These are phyloP conservation scores for Butorides virescens DNA, from an alignment of 2,113 vertebrate genomes.

Conservation along the genomic window DNA sequence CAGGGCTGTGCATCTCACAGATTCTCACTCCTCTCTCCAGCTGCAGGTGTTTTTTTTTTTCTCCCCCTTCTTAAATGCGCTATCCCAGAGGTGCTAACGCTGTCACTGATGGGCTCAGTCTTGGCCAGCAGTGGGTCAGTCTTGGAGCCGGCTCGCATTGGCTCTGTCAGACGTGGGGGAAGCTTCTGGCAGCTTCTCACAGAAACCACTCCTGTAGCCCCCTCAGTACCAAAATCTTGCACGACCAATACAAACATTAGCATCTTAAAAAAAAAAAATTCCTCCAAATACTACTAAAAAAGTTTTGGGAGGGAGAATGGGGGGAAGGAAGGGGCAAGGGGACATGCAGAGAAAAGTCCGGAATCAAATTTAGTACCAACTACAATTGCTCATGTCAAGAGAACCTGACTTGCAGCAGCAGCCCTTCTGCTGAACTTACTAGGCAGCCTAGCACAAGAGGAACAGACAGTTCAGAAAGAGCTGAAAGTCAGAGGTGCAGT, in stretches of 20 bases:
- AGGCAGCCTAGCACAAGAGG: not conserved
- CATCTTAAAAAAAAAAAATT: not conserved
- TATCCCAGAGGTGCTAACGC: no score
- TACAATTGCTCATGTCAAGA: not conserved
- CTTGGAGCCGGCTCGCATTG: no score
- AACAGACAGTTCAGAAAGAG: not conserved
- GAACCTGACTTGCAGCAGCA: not conserved
- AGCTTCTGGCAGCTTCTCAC: no score
- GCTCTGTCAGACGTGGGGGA: no score
- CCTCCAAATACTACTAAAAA: not conserved
- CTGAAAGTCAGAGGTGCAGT: not conserved
- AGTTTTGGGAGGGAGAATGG: fast-evolving
- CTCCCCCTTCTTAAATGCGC: no score
- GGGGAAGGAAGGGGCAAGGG: not conserved
- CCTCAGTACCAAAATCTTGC: no score
- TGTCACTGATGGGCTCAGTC: no score
- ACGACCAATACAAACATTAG: not conserved
- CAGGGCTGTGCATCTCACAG: no score
- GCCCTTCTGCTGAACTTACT: not conserved
- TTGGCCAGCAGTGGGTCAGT: no score
- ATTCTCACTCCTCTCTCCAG: no score
- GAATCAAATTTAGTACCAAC: not conserved
- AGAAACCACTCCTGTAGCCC: no score
- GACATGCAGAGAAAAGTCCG: not conserved
- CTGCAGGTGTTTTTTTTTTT: no score